phyloP scores from a whole-genome alignment of 1,140 invertebrate species.

The Zaprionus ornatus region DNA sequence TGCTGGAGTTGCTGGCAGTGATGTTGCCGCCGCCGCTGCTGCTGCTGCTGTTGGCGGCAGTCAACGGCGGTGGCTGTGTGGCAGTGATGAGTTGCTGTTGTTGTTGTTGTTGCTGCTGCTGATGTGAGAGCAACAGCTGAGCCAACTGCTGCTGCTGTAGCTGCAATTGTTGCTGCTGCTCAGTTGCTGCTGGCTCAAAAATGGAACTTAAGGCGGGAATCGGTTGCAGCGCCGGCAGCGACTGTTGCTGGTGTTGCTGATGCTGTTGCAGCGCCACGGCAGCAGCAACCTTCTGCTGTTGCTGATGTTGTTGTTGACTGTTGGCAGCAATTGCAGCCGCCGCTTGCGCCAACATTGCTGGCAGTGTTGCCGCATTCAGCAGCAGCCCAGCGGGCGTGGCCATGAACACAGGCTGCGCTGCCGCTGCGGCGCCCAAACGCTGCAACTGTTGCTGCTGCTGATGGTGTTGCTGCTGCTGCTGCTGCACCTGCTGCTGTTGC shows the following conservation, averaged over 20 bases:
- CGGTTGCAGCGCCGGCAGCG: constrained; percentile 72
- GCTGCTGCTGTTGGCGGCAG: constrained; percentile 44
- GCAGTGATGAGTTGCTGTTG: constrained; percentile 71
- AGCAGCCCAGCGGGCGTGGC: constrained; percentile 74
- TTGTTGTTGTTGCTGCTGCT: constrained; percentile 65
- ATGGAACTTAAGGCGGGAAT: constrained; percentile 79
- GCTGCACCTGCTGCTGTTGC: constrained; percentile 34
- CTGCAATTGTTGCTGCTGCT: constrained; percentile 56
- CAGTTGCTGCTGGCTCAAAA: constrained; percentile 62
- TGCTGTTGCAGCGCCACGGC: constrained; percentile 57
- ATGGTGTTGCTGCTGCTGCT: constrained; percentile 47
- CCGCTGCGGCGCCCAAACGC: constrained; percentile 59
- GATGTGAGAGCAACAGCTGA: constrained; percentile 57
- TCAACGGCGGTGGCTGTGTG: constrained; percentile 62
- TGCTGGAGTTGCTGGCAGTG: constrained; percentile 32
- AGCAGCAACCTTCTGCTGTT: constrained; percentile 59
- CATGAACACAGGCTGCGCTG: constrained; percentile 80
- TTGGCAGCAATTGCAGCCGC: constrained; percentile 72
- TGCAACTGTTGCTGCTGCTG: constrained; percentile 69
- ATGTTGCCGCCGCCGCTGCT: constrained; percentile 43
- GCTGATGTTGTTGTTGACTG: constrained; percentile 66
- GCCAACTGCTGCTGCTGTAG: constrained; percentile 67
- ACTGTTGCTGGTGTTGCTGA: constrained; percentile 51
- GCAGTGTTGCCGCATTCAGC: constrained; percentile 74
- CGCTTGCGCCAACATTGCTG: constrained; percentile 74